Percentiles rank a stretch among this genome's conserved stretches.
These are phyloP conservation scores for Rhinella marina DNA, from an alignment of 2,797 vertebrate genomes.

Conservation along the genomic window DNA sequence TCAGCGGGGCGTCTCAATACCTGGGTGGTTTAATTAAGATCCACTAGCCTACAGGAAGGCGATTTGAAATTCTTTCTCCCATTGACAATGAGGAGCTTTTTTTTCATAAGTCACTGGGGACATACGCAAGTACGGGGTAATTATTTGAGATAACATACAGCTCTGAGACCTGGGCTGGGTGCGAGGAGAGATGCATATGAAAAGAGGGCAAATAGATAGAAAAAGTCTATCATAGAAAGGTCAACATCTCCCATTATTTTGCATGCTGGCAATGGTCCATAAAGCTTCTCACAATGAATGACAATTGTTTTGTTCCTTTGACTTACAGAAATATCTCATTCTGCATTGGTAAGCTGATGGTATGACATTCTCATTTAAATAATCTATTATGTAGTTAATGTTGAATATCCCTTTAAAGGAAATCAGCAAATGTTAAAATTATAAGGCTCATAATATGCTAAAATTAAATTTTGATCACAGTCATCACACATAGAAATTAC, in stretches of 20 bases:
- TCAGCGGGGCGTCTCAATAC: constrained; percentile 91
- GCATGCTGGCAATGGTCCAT: constrained; percentile 81
- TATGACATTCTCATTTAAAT: constrained; percentile 83
- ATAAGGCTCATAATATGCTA: background rate
- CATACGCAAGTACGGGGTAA: constrained; percentile 92
- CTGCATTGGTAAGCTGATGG: constrained; percentile 83
- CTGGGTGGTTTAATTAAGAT: constrained; percentile 99
- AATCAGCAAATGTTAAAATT: background rate
- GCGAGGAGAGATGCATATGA: constrained; percentile 75
- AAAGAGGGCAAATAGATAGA: constrained; percentile 76
- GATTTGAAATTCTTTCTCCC: constrained; percentile 89
- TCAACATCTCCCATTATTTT: constrained; percentile 90
- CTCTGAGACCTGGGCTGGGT: constrained; percentile 72
- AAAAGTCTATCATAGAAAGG: constrained; percentile 88
- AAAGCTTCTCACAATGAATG: constrained; percentile 90
- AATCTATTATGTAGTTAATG: constrained; percentile 76
- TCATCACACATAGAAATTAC: background rate
- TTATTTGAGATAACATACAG: constrained; percentile 97
- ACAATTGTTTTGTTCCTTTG: constrained; percentile 79
- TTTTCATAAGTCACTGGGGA: constrained; percentile 88
- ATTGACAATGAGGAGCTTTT: constrained; percentile 85
- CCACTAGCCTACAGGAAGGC: constrained; percentile 93
- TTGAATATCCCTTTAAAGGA: background rate
- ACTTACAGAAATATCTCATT: constrained; percentile 85
- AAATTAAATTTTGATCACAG: too few relatives aligned